Percentiles rank a stretch among this genome's conserved stretches.
Conservation (phyloP, 2,888 invertebrate genomes). For the Caprella mutica region DNA sequence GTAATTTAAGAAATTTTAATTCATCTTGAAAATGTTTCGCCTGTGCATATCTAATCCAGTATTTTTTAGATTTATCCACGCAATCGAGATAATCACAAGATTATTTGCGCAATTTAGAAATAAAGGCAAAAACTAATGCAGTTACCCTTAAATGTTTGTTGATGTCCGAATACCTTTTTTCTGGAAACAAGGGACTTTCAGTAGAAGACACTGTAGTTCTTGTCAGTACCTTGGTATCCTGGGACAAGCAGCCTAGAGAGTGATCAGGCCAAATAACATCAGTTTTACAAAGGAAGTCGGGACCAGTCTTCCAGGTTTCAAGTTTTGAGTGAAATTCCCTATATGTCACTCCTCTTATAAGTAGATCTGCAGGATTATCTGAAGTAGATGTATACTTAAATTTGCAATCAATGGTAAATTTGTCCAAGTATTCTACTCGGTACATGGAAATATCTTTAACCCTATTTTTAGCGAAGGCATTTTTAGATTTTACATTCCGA, state of each 20-base stretch:
- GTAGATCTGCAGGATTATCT: conserved; percentile 8
- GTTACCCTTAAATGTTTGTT: background rate
- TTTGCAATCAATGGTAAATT: no score
- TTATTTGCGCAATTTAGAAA: background rate
- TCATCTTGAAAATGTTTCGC: background rate
- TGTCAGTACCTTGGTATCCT: no score
- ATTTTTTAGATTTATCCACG: background rate
- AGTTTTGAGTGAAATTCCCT: background rate
- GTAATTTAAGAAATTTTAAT: background rate
- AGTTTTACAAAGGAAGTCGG: background rate
- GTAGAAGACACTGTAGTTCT: no score
- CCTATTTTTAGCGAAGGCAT: no score
- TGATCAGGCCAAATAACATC: background rate
- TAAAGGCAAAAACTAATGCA: background rate
- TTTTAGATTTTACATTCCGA: no score
- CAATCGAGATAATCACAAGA: background rate
- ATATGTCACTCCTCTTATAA: background rate
- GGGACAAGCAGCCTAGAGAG: background rate
- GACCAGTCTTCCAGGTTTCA: background rate
- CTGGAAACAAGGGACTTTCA: no score
- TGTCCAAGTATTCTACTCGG: no score
- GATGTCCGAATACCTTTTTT: background rate
- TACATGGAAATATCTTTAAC: no score
- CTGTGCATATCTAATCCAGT: conserved; percentile 3
- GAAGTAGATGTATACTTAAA: background rate